Base-by-base conservation (phyloP, 2,113 vertebrate species). In the Addax nasomaculatus region DNA sequence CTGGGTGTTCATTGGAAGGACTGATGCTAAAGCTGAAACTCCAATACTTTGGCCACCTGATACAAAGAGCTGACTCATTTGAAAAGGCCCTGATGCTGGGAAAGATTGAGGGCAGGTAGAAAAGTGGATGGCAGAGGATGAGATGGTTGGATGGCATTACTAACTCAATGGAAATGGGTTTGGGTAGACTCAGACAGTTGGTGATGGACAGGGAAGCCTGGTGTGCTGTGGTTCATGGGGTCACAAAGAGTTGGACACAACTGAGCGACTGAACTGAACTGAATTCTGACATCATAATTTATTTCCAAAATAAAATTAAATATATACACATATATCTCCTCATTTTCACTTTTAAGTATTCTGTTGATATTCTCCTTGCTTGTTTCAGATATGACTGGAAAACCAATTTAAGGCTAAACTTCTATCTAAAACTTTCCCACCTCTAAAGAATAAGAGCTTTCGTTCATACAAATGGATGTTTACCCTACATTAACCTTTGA, bases 211-310 rank as follows among this genome's bases (percentile, higher is more conserved):
- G 33, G 64, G 64, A 67, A n/a, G 64, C 64, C 9, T 70, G n/a
- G 64, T 5, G n/a, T 11, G 17, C 9, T 36, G 17, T 0, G 0
- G n/a, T 70, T 67, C 17, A 3, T 36, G n/a, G n/a, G n/a, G 17
- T 36, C 0, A 0, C n/a, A 70, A 64, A 64, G 17, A 70, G n/a
- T 21, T 3, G 2, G n/a, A 70, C n/a, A 36, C 2, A 0, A 21
- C n/a, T 70, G 64, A 70, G n/a, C 0, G 0, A 36, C 16, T 67
- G 33, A 36, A 70, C 64, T 67, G 33, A 67, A 67, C 64, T 70
- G n/a, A 70, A 70, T 10, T 39, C 21, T 73, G 67, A 25, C 67
- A 73, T 73, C 67, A 73, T 39, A 73, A 73, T 73, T 73, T 70
- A 53, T 60, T 97, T 93, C 8, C 36, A 90, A 80, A 93, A 53